Conservation (phyloP, 2,888 invertebrate genomes). For the Diplolepis rosae region DNA sequence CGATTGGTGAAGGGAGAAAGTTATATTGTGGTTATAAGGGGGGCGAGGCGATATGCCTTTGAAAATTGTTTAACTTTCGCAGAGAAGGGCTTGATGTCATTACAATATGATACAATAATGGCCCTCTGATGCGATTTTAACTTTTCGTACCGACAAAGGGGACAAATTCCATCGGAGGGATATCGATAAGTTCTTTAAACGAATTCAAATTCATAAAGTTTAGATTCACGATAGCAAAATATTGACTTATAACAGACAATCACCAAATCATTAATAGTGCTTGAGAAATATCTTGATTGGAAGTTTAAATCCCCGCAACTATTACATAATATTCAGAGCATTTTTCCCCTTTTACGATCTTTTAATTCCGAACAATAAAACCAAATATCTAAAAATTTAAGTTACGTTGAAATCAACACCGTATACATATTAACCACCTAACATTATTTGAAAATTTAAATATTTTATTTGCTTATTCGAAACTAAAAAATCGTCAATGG, state of each 20-base stretch:
- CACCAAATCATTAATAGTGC: neutral
- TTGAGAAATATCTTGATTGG: neutral
- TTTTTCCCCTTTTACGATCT: no score
- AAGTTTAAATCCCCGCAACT: no score
- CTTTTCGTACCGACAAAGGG: constrained; percentile 55
- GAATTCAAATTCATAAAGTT: constrained; percentile 46
- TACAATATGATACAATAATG: constrained; percentile 61
- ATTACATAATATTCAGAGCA: no score
- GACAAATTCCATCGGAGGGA: constrained; percentile 53
- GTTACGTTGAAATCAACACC: no score
- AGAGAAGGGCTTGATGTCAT: constrained; percentile 48
- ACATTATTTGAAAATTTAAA: no score
- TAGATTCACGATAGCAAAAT: neutral
- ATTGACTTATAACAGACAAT: neutral
- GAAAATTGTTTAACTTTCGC: constrained; percentile 65
- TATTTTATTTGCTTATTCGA: no score
- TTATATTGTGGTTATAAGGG: constrained; percentile 31
- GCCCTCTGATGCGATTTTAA: constrained; percentile 63
- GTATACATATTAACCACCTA: no score
- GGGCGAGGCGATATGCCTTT: constrained; percentile 35
- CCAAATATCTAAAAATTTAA: no score
- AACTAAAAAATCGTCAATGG: no score
- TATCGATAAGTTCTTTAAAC: constrained; percentile 41
- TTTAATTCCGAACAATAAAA: no score
- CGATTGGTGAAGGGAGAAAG: constrained; percentile 10